These are phyloP conservation scores for Corynorhinus townsendii DNA, from an alignment of 2,113 vertebrate genomes.

Conservation along the genomic window DNA sequence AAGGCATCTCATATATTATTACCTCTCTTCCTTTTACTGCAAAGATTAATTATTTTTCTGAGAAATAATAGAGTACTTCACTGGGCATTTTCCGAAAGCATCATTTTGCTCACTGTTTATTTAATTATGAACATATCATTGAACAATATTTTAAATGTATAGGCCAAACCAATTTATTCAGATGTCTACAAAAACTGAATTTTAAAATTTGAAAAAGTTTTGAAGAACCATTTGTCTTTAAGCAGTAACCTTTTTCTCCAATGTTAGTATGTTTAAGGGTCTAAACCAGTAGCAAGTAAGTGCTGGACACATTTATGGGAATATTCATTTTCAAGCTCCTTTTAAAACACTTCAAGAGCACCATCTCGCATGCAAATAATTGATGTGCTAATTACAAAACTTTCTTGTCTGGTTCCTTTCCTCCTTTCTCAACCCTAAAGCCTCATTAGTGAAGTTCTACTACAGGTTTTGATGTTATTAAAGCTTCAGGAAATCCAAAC, in stretches of 20 bases:
- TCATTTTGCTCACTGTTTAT: background rate
- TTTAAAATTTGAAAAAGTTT: background rate
- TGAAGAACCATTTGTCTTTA: background rate
- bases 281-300: background rate
- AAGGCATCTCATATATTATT: background rate
- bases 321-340: slow-evolving; percentile 37
- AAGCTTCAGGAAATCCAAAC: slow-evolving; percentile 51
- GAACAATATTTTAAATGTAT: background rate
- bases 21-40: background rate
- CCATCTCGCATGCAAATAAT: slow-evolving; percentile 45
- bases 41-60: background rate
- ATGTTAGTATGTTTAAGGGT: background rate
- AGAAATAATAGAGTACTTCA: background rate
- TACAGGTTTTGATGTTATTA: slow-evolving; percentile 41
- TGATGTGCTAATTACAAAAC: slow-evolving; percentile 59
- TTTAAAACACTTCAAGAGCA: slow-evolving; percentile 8
- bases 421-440: slow-evolving; percentile 12
- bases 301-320: background rate
- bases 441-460: slow-evolving; percentile 50
- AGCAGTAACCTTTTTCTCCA: background rate
- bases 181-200: background rate
- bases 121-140: background rate
- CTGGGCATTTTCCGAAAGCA: background rate
- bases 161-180: background rate
- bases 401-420: slow-evolving; percentile 37